Evolutionary conservation across 2,888 invertebrate genomes (phyloP).

Genomic region (Rosalia funebris): DNA sequence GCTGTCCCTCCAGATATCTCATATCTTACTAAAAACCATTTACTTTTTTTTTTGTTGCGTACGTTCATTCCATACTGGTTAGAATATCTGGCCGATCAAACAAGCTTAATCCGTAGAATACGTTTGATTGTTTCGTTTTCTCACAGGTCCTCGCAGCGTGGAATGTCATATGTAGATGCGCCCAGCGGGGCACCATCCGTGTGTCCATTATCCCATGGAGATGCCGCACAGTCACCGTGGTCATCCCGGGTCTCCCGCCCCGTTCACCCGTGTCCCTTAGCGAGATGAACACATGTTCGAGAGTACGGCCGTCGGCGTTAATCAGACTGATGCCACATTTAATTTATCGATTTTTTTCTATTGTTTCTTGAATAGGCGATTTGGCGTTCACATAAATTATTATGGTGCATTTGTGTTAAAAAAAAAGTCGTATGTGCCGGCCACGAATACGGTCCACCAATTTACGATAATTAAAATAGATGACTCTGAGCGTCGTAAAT

Average conservation of each 20-base stretch:
- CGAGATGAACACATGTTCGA: conserved; percentile 24
- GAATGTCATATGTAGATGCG: conserved; percentile 57
- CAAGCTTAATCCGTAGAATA: conserved; percentile 50
- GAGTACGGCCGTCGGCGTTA: conserved; percentile 4
- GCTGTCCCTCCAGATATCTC: conserved; percentile 4
- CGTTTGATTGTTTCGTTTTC: conserved; percentile 57
- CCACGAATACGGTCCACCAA: too few species aligned
- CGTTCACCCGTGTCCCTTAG: conserved; percentile 14
- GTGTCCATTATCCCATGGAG: conserved; percentile 51
- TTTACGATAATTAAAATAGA: too few species aligned
- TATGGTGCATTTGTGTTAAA: too few species aligned
- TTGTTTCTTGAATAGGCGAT: background rate
- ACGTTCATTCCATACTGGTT: conserved; percentile 40
- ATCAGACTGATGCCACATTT: conserved; percentile 13
- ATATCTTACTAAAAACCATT: conserved; percentile 15
- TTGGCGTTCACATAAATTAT: too few species aligned
- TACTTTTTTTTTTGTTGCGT: conserved; percentile 32
- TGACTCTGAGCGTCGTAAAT: too few species aligned
- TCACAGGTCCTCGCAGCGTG: conserved; percentile 51
- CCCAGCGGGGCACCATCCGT: conserved; percentile 47
- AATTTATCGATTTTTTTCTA: conserved; percentile 4
- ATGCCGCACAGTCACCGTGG: conserved; percentile 44
- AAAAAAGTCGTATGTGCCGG: too few species aligned
- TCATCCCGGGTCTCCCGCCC: conserved; percentile 20
- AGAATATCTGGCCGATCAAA: conserved; percentile 45